Percentiles rank a stretch among this genome's conserved stretches.
These are phyloP conservation scores for Thunnus maccoyii DNA, from an alignment of 2,113 vertebrate species.

Conservation along the genomic window DNA sequence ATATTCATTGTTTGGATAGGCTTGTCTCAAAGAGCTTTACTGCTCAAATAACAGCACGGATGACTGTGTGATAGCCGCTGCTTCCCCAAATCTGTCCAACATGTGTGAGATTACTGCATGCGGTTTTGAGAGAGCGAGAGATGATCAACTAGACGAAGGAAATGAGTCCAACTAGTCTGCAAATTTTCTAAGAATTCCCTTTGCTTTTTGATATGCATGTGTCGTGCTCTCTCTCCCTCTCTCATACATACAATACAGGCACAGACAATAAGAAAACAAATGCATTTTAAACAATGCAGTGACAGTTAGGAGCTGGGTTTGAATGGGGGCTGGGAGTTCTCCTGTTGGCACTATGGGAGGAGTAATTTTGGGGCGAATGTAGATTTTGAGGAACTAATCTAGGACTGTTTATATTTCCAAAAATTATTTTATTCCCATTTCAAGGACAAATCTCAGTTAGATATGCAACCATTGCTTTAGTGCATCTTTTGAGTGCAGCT, in stretches of 20 bases:
- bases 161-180: neutral
- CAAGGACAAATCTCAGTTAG: neutral
- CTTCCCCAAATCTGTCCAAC: conserved; percentile 2
- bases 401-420: conserved; percentile 36
- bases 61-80: neutral
- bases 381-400: conserved; percentile 51
- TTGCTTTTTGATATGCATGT: neutral
- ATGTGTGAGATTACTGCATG: conserved; percentile 1
- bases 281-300: conserved; percentile 1
- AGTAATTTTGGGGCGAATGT: conserved; percentile 28
- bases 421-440: conserved; percentile 30
- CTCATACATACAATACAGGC: neutral
- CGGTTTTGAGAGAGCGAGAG: neutral
- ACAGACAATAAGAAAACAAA: neutral
- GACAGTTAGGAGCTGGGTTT: neutral
- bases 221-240: neutral
- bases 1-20: conserved; percentile 57
- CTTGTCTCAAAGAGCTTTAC: conserved; percentile 32
- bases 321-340: conserved; percentile 8
- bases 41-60: conserved; percentile 43
- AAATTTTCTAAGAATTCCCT: neutral
- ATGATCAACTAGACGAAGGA: neutral
- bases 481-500: neutral
- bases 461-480: neutral
- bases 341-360: conserved; percentile 22